These are phyloP conservation scores for Acholoe squamosa DNA, from an alignment of 2,888 invertebrate species.

Conservation along the genomic window DNA sequence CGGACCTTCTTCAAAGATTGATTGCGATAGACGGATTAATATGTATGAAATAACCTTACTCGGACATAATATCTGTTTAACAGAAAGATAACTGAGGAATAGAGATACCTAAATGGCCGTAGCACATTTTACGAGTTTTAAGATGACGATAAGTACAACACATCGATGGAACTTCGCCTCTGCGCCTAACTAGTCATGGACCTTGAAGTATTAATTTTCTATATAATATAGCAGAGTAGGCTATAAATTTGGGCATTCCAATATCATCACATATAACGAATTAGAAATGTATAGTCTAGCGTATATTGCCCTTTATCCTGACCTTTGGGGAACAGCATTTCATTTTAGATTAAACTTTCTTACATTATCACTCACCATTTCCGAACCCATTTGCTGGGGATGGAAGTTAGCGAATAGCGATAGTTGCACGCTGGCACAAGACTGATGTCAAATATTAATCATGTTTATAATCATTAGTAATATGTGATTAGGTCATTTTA, in stretches of 20 bases:
- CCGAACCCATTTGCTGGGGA: background rate
- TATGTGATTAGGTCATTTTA: conserved; percentile 39
- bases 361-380: background rate
- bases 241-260: background rate
- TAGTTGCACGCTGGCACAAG: conserved; percentile 35
- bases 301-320: conserved; percentile 16
- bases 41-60: too few relatives aligned
- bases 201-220: conserved; percentile 2
- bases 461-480: conserved; percentile 30
- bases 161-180: too few relatives aligned
- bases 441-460: conserved; percentile 12
- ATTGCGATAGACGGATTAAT: too few relatives aligned
- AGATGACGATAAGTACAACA: too few relatives aligned
- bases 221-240: background rate
- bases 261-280: background rate
- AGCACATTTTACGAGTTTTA: too few relatives aligned
- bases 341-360: conserved; percentile 36
- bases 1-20: too few relatives aligned
- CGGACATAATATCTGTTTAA: too few relatives aligned
- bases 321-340: background rate
- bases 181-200: background rate
- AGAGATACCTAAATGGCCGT: too few relatives aligned
- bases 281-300: background rate
- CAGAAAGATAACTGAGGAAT: too few relatives aligned
- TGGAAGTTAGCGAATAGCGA: background rate